Evolutionary conservation across 2,113 vertebrate species (phyloP), one percentile per base, ranked within the genome.

Genomic region (Neomonachus schauinslandi): DNA sequence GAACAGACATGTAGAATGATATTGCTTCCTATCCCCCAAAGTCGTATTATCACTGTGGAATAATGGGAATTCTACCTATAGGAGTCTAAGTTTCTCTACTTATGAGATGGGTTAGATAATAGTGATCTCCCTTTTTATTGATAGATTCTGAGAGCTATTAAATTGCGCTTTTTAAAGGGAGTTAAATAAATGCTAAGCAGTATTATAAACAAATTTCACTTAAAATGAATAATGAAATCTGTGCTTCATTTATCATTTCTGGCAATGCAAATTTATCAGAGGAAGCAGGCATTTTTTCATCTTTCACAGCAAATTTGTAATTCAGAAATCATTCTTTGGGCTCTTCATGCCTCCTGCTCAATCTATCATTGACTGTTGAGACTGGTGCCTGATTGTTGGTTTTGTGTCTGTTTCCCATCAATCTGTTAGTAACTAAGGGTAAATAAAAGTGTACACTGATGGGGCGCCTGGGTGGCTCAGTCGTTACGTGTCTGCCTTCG

Each of bases 151-250:
- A 90, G 4, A 31, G 31, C 46, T 94, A 95, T 71, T 95, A 87
- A 95, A 82, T 86, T 72, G 36, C 33, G 18, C 72, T 94, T 95
- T 94, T 89, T 69, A 83, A 97, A 94, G n/a, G 49, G 39, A 19
- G 26, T 65, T 94, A 94, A 97, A 74, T 76, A 83, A 97, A 96
- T 96, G 14, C 36, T 77, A 94, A 97, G 31, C 59, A 91, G 77
- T 84, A 59, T n/a, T 89, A n/a, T 77, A 83, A 86, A 89, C 36
- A 95, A 91, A 79, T 89, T 98, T 80, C 53, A 93, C 71, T 94
- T 94, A 91, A 95, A 89, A 33, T 91, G 76, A 96, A 95, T 97
- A 97, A 93, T 97, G 91, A 67, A 97, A 96, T 89, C 33, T 82
- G 21, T 69, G 72, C 19, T 97, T 96, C 85, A 95, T 97, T 97